A percentile compares a stretch with the other conserved stretches of the same genome.
phyloP scores from a whole-genome alignment of 2,113 vertebrate genomes.

The Nannobrachium achirus region DNA sequence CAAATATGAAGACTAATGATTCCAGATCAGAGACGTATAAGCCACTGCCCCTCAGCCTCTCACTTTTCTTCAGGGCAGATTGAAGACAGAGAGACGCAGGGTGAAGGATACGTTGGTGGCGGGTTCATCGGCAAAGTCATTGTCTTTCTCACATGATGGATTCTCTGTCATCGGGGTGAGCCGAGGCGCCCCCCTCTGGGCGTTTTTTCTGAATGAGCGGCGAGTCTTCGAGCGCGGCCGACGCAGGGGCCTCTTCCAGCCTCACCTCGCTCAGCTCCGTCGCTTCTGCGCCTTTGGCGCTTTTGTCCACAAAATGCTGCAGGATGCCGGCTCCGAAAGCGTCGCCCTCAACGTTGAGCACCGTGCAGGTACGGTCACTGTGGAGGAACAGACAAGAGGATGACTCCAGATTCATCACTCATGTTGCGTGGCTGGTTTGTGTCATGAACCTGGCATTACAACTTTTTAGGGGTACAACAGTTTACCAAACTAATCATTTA shows the following conservation, averaged over 20 bases:
- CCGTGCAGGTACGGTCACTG: constrained; percentile 90
- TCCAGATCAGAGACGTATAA: no score
- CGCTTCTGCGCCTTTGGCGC: background rate
- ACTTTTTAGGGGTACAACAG: no score
- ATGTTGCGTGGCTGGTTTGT: background rate
- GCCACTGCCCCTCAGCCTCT: no score
- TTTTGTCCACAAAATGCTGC: constrained; percentile 81
- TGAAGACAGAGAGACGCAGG: background rate
- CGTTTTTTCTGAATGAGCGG: constrained; percentile 78
- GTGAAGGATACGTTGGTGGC: background rate
- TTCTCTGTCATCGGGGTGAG: background rate
- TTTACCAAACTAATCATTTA: no score
- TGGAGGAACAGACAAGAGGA: background rate
- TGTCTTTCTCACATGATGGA: background rate
- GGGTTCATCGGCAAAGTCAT: background rate
- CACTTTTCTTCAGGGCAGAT: constrained; percentile 1
- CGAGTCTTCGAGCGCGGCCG: constrained; percentile 61
- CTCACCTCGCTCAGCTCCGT: constrained; percentile 71
- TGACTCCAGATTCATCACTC: background rate
- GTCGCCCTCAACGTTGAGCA: constrained; percentile 90
- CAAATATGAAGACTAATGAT: background rate
- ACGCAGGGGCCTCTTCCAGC: constrained; percentile 25
- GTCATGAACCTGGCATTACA: no score
- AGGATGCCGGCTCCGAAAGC: constrained; percentile 89
- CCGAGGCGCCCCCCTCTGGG: rapidly evolving